Evolutionary conservation across 2,797 vertebrate genomes (phyloP).

Genomic region (Sebastes diploproa): DNA sequence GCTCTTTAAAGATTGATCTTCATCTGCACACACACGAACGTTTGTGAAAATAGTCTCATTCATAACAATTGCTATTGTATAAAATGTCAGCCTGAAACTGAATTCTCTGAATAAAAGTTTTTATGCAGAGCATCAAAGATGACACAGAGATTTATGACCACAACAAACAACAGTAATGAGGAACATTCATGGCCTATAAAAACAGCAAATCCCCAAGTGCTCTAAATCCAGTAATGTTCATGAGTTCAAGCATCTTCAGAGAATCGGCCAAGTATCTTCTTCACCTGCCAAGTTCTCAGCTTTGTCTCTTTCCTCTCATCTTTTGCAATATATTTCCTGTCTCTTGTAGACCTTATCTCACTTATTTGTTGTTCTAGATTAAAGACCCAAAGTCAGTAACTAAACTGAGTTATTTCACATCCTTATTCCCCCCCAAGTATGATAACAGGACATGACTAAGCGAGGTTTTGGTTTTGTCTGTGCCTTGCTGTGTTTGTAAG

Average conservation of each 20-base stretch:
- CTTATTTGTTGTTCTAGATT: not conserved
- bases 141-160: slow-evolving; percentile 54
- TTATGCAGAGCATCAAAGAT: slow-evolving; percentile 51
- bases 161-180: slow-evolving; percentile 65
- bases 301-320: slow-evolving; percentile 12
- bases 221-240: slow-evolving; percentile 42
- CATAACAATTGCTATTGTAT: slow-evolving; percentile 53
- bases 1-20: slow-evolving; percentile 1
- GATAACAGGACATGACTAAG: slow-evolving; percentile 37
- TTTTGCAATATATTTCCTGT: not conserved
- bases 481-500: slow-evolving; percentile 17
- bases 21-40: not conserved
- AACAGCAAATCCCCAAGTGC: slow-evolving; percentile 33
- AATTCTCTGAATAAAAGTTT: slow-evolving; percentile 40
- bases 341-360: not conserved
- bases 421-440: not conserved
- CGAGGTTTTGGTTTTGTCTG: not conserved
- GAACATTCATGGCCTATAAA: slow-evolving; percentile 58
- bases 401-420: slow-evolving; percentile 13
- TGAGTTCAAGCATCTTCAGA: slow-evolving; percentile 32
- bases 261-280: slow-evolving; percentile 12
- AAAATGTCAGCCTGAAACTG: slow-evolving; percentile 42
- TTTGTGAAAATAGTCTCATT: slow-evolving; percentile 35
- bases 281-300: slow-evolving; percentile 42
- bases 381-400: not conserved